Evolutionary conservation across 1,140 invertebrate genomes (phyloP), one percentile per base, ranked within the genome.

Genomic region (Caenorhabditis briggsae): DNA sequence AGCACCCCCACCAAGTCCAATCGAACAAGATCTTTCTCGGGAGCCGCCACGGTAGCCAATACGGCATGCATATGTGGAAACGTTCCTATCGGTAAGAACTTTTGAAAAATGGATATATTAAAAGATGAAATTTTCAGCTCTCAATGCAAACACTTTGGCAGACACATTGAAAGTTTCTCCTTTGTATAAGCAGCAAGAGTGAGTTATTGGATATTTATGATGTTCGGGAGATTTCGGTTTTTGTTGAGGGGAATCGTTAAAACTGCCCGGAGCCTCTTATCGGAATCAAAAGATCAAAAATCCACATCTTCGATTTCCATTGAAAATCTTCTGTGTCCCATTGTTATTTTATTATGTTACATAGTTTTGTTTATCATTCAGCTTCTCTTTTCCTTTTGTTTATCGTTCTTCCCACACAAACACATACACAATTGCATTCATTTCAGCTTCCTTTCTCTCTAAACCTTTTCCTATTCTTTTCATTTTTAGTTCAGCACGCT

Each of bases 141-240:
- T 87, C 2, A 58, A 48, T 74, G 91, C 91, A 20, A 91, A 91
- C 85, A 65, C 83, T n/a, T 74, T 91, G 7, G 91, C 91, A 3
- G 90, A 91, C 65, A 82, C 89, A 23, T 64, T 91, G 23, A 90
- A 90, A 20, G 90, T 91, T 25, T 90, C 89, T 3, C 91, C 91
- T 1, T 58, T 92, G 1, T 91, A 91, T 82, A 89, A 89, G n/a
- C 91, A 91, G 65, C 86, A 89, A 82, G 91, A 92, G 88, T 92
- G 86, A 58, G 86, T 88, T 82, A 56, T 53, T 53, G 11, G 0
- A 2, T 11, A 9, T 2, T 53, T 53, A 1, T 12, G 50, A 33
- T 33, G 33, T 33, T 33, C 50, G 6, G 6, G 16, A 11, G 5
- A 5, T 53, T 53, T 53, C 11, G 0, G 2, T 53, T 5, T 53